Evolutionary conservation across 2,113 vertebrate genomes (phyloP).

Genomic region (Heterotilapia buettikoferi): DNA sequence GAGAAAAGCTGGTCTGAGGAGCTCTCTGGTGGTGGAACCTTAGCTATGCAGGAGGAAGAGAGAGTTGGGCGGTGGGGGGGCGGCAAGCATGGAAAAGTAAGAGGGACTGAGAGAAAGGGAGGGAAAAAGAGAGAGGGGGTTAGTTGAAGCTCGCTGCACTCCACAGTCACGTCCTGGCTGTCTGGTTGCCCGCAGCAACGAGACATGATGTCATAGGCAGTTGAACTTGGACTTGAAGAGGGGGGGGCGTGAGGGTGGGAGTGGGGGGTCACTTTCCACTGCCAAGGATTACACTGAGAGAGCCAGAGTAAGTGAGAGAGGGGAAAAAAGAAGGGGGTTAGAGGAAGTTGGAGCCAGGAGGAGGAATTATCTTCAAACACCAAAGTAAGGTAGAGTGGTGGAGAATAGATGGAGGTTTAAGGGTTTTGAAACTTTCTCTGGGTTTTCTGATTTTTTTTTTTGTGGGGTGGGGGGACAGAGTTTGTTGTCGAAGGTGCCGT

Average conservation of each 20-base stretch:
- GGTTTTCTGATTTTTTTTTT: not conserved
- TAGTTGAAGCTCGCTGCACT: slow-evolving; percentile 70
- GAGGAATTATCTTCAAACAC: slow-evolving; percentile 52
- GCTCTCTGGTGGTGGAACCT: slow-evolving; percentile 71
- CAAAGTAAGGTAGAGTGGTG: slow-evolving; percentile 8
- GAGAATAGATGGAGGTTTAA: not conserved
- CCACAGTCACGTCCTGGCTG: slow-evolving; percentile 81
- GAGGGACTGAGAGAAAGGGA: slow-evolving; percentile 22
- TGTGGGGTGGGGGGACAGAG: not conserved
- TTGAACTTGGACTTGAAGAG: slow-evolving; percentile 82
- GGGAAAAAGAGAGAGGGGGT: slow-evolving; percentile 49
- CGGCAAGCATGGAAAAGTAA: slow-evolving; percentile 19
- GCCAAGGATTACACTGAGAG: slow-evolving; percentile 76
- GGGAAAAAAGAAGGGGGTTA: slow-evolving; percentile 20
- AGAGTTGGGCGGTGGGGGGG: not conserved
- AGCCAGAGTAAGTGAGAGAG: slow-evolving; percentile 37
- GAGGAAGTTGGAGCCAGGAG: slow-evolving; percentile 52
- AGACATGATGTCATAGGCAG: slow-evolving; percentile 89
- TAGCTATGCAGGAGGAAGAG: slow-evolving; percentile 33
- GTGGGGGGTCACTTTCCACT: slow-evolving; percentile 71
- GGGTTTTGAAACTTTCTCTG: slow-evolving; percentile 9
- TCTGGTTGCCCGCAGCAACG: slow-evolving; percentile 84
- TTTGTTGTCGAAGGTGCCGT: slow-evolving; percentile 33
- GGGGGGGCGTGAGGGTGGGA: slow-evolving; percentile 49
- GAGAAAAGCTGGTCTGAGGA: slow-evolving; percentile 60